phyloP scores from a whole-genome alignment of 2,888 invertebrate species.

The Tuta absoluta region DNA sequence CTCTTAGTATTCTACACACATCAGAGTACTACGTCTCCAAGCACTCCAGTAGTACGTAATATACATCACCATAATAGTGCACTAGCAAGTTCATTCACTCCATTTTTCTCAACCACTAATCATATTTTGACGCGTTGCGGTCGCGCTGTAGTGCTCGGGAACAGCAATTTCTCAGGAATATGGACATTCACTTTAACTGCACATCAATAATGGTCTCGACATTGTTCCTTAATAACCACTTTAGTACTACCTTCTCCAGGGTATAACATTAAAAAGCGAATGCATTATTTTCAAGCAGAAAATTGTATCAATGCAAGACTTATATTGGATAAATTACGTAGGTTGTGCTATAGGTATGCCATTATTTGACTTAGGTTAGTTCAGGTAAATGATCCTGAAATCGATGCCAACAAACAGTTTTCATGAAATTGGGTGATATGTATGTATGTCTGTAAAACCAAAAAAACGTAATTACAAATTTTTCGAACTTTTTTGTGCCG shows the following conservation, averaged over 20 bases:
- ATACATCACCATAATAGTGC: slow-evolving; percentile 34
- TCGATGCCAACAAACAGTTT: too few species aligned
- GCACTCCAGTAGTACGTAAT: background rate
- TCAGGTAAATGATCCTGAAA: too few species aligned
- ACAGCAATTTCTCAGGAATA: slow-evolving; percentile 32
- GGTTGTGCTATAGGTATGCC: too few species aligned
- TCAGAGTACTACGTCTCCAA: background rate
- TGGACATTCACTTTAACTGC: slow-evolving; percentile 25
- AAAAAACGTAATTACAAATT: too few species aligned
- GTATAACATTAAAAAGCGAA: too few species aligned
- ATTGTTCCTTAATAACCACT: background rate
- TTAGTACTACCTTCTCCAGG: background rate
- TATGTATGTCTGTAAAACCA: too few species aligned
- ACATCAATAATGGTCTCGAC: slow-evolving; percentile 29
- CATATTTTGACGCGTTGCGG: slow-evolving; percentile 38
- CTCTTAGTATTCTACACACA: background rate
- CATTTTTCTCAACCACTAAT: slow-evolving; percentile 41
- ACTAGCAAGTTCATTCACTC: slow-evolving; percentile 21
- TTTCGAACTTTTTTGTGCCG: too few species aligned
- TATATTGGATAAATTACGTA: too few species aligned
- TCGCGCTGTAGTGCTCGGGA: slow-evolving; percentile 25
- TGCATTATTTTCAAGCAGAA: too few species aligned
- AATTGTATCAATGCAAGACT: too few species aligned
- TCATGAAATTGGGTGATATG: too few species aligned
- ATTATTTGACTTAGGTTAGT: too few species aligned